phyloP scores from a whole-genome alignment of 2,888 invertebrate species.

The Apotomis betuletana region DNA sequence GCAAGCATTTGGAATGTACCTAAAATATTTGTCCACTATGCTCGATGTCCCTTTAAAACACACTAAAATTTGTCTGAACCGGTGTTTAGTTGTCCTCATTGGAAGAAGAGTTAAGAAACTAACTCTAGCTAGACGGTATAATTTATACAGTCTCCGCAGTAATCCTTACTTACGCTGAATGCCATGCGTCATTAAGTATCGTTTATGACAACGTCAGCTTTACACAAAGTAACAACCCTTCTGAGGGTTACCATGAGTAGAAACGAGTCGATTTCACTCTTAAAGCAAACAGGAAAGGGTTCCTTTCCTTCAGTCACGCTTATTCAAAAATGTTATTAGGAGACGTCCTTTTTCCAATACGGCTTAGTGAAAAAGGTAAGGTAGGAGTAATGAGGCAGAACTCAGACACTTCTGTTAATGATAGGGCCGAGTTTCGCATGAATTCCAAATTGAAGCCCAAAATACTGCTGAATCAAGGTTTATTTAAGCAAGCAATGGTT shows the following conservation, averaged over 20 bases:
- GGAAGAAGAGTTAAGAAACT: too few species aligned
- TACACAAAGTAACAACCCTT: constrained; percentile 76
- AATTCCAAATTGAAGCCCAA: constrained; percentile 35
- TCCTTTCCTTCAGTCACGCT: constrained; percentile 48
- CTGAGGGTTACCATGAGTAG: constrained; percentile 50
- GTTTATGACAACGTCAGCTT: constrained; percentile 74
- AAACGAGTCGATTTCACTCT: constrained; percentile 55
- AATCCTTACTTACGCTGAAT: constrained; percentile 61
- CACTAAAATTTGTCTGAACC: too few species aligned
- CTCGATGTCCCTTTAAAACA: too few species aligned
- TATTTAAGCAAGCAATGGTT: constrained; percentile 23
- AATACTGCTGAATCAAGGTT: constrained; percentile 34
- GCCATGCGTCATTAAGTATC: constrained; percentile 78
- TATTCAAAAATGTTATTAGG: constrained; percentile 56
- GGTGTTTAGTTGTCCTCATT: too few species aligned
- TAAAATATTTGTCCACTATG: too few species aligned
- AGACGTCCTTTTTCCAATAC: constrained; percentile 61
- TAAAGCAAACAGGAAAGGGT: constrained; percentile 51
- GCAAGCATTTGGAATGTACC: too few species aligned
- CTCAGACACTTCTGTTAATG: constrained; percentile 56
- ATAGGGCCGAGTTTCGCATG: constrained; percentile 43
- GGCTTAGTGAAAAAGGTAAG: constrained; percentile 57
- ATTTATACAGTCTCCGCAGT: background rate
- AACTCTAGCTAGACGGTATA: background rate
- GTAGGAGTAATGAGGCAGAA: constrained; percentile 65